Evolutionary conservation across 2,888 invertebrate genomes (phyloP), one percentile per base, ranked within the genome.

Genomic region (Machimus rusticus): DNA sequence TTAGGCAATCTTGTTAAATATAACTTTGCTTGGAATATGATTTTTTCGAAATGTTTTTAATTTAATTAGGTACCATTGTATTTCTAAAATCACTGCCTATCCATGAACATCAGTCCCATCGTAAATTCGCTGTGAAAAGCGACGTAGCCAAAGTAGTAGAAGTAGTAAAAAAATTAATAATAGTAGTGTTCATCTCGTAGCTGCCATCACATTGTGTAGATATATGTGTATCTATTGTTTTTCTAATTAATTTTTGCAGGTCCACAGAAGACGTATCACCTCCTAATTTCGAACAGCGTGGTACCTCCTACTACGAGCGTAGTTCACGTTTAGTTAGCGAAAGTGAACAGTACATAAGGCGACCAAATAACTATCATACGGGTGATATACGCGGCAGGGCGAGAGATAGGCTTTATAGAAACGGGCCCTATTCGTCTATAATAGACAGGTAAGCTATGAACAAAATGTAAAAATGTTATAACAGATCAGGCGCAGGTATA

Each of bases 251-350:
- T 81, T 66, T 51, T 91, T 91, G 34, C 90, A 93, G 93, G 92
- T 93, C 93, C 91, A 92, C 93, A 90, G 93, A 93, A 90, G 93
- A 93, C 90, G 91, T 91, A 89, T 91, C 91, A 91, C 92, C 93
- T 91, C 92, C 92, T 90, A 92, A 91, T 90, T 92, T 92, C 90
- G 91, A 92, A 90, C 92, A 92, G 91, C 91, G 93, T 90, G 92
- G 92, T 89, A 91, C 91, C 90, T 90, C 90, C 91, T 92, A 92
- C 90, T 93, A 92, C 91, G 93, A 93, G 90, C 92, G 93, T 90
- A 92, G 90, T 91, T 90, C 92, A 89, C 92, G 92, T 90, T 90
- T 91, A 91, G 90, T 90, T 90, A 91, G 90, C 89, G 91, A 91
- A 88, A 89, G 90, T 88, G 91, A 91, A 89, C 90, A 90, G 89